A percentile compares a stretch with the other conserved stretches of the same genome.
These are phyloP conservation scores for Saccostrea glomerata DNA, from an alignment of 1,140 invertebrate genomes.

Conservation along the genomic window DNA sequence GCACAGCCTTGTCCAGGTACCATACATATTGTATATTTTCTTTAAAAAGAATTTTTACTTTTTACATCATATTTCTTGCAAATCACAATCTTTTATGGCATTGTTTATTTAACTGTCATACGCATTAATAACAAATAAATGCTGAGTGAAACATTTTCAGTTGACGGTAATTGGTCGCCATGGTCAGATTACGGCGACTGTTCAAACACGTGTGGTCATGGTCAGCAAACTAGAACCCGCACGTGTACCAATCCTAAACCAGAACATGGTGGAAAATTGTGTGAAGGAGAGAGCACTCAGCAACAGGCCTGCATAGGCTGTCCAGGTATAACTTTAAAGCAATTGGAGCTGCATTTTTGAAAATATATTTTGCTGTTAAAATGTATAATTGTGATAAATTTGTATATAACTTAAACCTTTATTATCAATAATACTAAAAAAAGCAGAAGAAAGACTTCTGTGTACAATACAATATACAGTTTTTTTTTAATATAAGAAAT, in stretches of 20 bases:
- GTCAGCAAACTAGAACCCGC: constrained; percentile 65
- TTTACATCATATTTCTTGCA: constrained; percentile 47
- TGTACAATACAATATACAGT: too few relatives aligned
- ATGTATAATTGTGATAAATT: too few relatives aligned
- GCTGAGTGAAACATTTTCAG: not conserved
- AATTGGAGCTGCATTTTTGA: too few relatives aligned
- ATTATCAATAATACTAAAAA: too few relatives aligned
- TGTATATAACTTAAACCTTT: too few relatives aligned
- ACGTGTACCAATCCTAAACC: constrained; percentile 69
- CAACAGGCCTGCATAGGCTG: not conserved
- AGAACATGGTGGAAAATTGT: constrained; percentile 66
- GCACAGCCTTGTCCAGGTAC: not conserved
- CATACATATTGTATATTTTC: too few relatives aligned
- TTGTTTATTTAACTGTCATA: not conserved
- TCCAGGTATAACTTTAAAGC: constrained; percentile 1
- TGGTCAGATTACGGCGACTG: constrained; percentile 79
- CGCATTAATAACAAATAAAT: not conserved
- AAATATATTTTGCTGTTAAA: too few relatives aligned
- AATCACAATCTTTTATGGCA: not conserved
- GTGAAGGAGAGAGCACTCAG: constrained; percentile 57
- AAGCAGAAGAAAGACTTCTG: too few relatives aligned
- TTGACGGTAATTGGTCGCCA: constrained; percentile 80
- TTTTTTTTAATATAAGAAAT: too few relatives aligned
- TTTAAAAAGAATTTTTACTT: constrained; percentile 28
- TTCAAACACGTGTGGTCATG: constrained; percentile 71